phyloP scores from a whole-genome alignment of 2,888 invertebrate genomes.

The Agonopterix alstromeriana region DNA sequence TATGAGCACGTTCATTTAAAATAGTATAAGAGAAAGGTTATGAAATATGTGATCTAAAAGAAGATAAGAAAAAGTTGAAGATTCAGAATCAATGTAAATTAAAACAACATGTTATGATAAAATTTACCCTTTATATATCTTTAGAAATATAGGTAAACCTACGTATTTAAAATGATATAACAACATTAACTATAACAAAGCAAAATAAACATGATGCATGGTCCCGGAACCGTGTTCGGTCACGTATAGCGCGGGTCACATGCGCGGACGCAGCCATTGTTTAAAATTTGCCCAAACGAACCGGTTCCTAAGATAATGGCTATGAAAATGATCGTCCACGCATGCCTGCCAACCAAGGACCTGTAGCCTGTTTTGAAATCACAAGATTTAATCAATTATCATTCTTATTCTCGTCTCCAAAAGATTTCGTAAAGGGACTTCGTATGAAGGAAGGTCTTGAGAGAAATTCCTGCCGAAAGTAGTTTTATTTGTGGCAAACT shows the following conservation, averaged over 20 bases:
- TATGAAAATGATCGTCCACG: conserved; percentile 45
- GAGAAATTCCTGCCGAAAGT: conserved; percentile 37
- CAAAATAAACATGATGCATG: conserved; percentile 24
- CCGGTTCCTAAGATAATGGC: conserved; percentile 61
- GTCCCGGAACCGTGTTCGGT: conserved; percentile 33
- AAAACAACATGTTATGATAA: too few relatives aligned
- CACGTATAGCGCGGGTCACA: conserved; percentile 14
- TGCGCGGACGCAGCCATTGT: conserved; percentile 44
- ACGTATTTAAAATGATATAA: background rate
- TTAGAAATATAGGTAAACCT: too few relatives aligned
- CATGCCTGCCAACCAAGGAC: conserved; percentile 24
- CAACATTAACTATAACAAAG: background rate
- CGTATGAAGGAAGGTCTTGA: conserved; percentile 15
- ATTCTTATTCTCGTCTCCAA: too few relatives aligned
- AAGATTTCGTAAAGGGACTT: too few relatives aligned
- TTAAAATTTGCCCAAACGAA: conserved; percentile 62
- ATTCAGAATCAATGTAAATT: too few relatives aligned
- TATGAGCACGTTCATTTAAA: too few relatives aligned
- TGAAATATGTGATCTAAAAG: too few relatives aligned
- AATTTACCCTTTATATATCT: too few relatives aligned
- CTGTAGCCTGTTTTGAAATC: too few relatives aligned
- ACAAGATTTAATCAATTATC: too few relatives aligned
- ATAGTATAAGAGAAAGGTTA: too few relatives aligned
- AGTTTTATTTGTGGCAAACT: conserved; percentile 24
- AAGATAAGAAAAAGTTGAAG: too few relatives aligned